These are phyloP conservation scores for Zele albiditarsus DNA, from an alignment of 2,888 invertebrate genomes.

Conservation along the genomic window DNA sequence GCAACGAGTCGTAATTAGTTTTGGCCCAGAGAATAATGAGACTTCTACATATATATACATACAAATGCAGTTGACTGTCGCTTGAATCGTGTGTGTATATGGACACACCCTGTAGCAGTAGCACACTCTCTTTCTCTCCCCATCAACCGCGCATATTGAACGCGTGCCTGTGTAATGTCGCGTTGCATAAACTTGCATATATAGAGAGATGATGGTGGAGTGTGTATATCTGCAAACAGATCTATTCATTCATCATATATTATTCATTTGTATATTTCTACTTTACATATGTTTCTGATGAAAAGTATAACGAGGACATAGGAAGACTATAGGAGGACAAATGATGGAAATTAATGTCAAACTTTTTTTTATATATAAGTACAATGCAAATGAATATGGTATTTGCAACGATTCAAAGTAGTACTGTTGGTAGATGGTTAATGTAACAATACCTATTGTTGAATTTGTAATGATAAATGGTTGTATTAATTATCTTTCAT, in stretches of 20 bases:
- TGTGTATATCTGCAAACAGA: neutral
- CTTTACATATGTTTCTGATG: neutral
- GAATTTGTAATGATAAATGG: too few species aligned
- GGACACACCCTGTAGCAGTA: neutral
- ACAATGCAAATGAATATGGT: too few species aligned
- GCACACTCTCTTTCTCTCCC: neutral
- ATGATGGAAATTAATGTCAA: neutral
- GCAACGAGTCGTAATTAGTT: constrained; percentile 62
- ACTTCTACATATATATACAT: constrained; percentile 15
- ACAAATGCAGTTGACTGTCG: constrained; percentile 1
- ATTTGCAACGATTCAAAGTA: too few species aligned
- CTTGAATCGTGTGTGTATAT: neutral
- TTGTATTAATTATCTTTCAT: too few species aligned
- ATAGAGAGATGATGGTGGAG: neutral
- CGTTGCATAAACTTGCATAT: constrained; percentile 13
- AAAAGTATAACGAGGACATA: neutral
- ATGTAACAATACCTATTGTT: too few species aligned
- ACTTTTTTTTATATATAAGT: too few species aligned
- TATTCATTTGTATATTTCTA: neutral
- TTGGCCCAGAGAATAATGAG: constrained; percentile 62
- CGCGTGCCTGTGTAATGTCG: constrained; percentile 19
- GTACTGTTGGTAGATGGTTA: too few species aligned
- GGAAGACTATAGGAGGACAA: neutral
- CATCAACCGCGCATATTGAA: constrained; percentile 2
- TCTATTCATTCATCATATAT: neutral